Base-by-base conservation (phyloP, 2,888 invertebrate genomes). In the Eupithecia abbreviata region DNA sequence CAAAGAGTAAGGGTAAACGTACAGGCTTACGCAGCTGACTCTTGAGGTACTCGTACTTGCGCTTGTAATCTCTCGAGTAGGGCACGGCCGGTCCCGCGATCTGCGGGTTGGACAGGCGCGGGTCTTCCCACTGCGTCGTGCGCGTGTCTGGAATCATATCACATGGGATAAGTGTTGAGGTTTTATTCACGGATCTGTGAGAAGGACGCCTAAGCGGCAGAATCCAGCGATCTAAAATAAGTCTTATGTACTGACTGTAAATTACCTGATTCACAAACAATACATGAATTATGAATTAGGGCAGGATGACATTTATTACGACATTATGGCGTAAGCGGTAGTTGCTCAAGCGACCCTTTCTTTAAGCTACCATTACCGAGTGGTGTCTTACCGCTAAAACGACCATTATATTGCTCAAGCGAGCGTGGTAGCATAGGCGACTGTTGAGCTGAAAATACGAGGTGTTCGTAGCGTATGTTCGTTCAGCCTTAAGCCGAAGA, bases 81-180 rank as follows among this genome's bases (percentile, higher is more conserved):
- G 99, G 99, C 89, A 99, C 98, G 82, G 99, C 99, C 80, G 99
- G 99, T 65, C 99, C 99, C 81, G 99, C 99, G 87, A 99, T 98
- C 93, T 98, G 97, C 79, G 98, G 98, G 96, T 98, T 98, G 75
- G 98, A 98, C 90, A 99, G 96, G 82, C 99, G 96, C 67, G 99
- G 99, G 96, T 99, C 99, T 93, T 99, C 99, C 99, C 99, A 99
- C 89, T 99, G 99, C 18, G 99, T 99, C 83, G 97, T 98, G 89
- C 98, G 97, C 1, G 98, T 98, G 94, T 98, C 99, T 99, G 73
- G 0, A 71, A 62, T 1, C 0, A 58, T 1, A 58, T 1, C 5
- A 55, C 42, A 67, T 51, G 51, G 51, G 51, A 51, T 13, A 51
- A 15, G 15, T 5, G 15, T 13, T 51, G 1, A 15, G 2, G 0